Evolutionary conservation across 1,140 invertebrate species (phyloP), one percentile per base, ranked within the genome.

Genomic region (Amphibalanus amphitrite): DNA sequence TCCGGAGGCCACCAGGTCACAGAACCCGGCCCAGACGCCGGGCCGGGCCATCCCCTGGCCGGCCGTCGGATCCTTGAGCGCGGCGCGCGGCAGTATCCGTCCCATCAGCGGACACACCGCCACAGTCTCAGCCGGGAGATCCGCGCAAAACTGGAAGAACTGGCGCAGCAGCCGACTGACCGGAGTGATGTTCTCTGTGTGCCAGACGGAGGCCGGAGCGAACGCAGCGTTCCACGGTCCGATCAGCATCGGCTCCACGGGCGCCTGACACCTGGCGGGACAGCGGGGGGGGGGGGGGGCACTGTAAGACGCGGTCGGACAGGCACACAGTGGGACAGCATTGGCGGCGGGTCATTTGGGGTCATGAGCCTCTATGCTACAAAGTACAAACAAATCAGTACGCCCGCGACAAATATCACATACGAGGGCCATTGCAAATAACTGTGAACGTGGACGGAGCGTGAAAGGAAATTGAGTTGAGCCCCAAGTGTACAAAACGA

Each of bases 71-170:
- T 79, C 72, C 13, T 70, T 40, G 76, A 87, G 86, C 40, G 75
- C 70, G 17, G 73, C 76, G 75, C 80, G 82, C 3, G 76, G 71
- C 33, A 86, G 71, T 23, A 76, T 70, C 20, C 74, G 72, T 0
- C 86, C 87, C 69, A 84, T 78, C 73, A 82, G 81, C 1, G 84
- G 82, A 72, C 81, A 83, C 68, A 88, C 80, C 20, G 87, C 78
- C 64, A 80, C 77, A 3, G 79, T 74, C 0, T 79, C 74, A 73
- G 82, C 86, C 28, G 83, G 75, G 74, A 86, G 86, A 67, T 77
- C 75, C 0, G 76, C 75, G 73, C 86, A 87, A 26, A 28, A 67
- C 0, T 8, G 26, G 28, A 67, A 67, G n/a, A 67, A 67, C 23
- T 28, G 26, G 65, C 28, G 65, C 8, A 67, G 65, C 65, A 67